phyloP scores from a whole-genome alignment of 2,113 vertebrate genomes.

The Ameiurus melas region DNA sequence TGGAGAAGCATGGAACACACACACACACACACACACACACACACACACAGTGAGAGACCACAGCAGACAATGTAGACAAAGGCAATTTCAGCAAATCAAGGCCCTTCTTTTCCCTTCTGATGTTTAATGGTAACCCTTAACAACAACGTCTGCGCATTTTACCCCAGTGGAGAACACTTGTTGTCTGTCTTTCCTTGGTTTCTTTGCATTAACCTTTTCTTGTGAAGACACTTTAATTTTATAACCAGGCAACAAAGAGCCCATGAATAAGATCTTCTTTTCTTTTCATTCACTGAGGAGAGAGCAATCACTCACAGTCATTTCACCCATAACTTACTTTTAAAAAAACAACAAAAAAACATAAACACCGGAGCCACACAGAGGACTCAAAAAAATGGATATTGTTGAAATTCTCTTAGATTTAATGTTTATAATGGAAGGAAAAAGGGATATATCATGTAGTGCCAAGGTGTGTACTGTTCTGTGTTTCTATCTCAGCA shows the following conservation, averaged over 20 bases:
- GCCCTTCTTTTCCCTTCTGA: slow-evolving; percentile 22
- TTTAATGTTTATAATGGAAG: background rate
- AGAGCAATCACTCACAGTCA: slow-evolving; percentile 18
- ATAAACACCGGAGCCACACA: background rate
- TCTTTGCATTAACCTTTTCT: slow-evolving; percentile 39
- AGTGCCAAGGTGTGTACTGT: background rate
- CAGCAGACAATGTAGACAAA: slow-evolving; percentile 31
- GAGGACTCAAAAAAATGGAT: background rate
- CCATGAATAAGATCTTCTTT: background rate
- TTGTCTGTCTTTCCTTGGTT: slow-evolving; percentile 40
- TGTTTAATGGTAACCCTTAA: slow-evolving; percentile 48
- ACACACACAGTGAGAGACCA: background rate
- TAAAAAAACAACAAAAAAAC: background rate
- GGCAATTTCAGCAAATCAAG: slow-evolving; percentile 63
- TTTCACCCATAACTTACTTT: slow-evolving; percentile 19
- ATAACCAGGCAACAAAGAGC: slow-evolving; percentile 38
- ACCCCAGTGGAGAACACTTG: slow-evolving; percentile 30
- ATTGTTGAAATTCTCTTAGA: background rate
- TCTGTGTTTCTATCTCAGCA: background rate
- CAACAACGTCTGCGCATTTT: slow-evolving; percentile 47
- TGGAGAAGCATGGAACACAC: background rate
- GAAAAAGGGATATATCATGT: background rate
- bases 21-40: slow-evolving; percentile 9
- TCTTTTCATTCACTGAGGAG: slow-evolving; percentile 7
- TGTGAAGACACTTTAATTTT: slow-evolving; percentile 33